These are phyloP conservation scores for Sturnus vulgaris DNA, from an alignment of 2,113 vertebrate genomes.

Conservation along the genomic window DNA sequence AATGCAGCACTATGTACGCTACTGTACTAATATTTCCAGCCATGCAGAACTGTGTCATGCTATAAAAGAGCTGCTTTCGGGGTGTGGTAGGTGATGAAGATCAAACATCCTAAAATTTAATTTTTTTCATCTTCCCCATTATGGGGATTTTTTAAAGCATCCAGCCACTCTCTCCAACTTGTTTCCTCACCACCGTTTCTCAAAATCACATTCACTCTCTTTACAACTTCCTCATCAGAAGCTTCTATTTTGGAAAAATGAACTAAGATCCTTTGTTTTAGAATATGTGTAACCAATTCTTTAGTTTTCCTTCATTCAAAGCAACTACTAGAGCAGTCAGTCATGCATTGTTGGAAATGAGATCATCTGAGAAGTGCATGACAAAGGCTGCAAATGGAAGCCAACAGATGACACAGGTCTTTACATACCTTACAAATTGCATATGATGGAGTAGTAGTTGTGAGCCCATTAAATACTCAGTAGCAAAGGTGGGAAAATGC, in stretches of 20 bases:
- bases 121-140: background rate
- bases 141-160: background rate
- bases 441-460: background rate
- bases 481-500: background rate
- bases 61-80: background rate
- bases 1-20: background rate
- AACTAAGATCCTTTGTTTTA: background rate
- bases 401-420: background rate
- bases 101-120: background rate
- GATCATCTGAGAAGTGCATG: background rate
- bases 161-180: background rate
- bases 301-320: background rate
- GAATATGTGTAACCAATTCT: background rate
- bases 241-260: background rate
- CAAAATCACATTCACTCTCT: background rate
- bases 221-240: background rate
- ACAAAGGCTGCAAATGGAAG: background rate
- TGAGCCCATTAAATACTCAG: background rate
- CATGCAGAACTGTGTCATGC: background rate
- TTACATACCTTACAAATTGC: background rate
- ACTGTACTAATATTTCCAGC: background rate
- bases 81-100: background rate
- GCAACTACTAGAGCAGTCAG: background rate
- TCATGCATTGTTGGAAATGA: background rate
- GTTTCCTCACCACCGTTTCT: background rate